phyloP scores from a whole-genome alignment of 2,797 vertebrate species.

The Eidolon dupreanum region DNA sequence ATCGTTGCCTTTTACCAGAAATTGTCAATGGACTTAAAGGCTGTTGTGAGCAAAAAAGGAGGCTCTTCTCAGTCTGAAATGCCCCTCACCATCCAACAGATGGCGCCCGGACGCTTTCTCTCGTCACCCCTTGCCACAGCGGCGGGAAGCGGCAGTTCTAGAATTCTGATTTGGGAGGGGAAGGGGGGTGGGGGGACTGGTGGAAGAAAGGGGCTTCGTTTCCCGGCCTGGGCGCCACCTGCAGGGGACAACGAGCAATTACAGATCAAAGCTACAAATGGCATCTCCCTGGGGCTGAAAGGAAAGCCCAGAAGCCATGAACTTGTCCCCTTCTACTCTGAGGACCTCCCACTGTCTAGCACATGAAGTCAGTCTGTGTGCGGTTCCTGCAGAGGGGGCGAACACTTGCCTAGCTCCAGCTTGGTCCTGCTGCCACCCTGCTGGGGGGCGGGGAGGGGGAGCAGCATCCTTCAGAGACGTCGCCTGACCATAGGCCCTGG shows the following conservation, averaged over 20 bases:
- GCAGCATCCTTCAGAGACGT: neutral
- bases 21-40: neutral
- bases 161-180: neutral
- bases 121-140: neutral
- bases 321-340: no score
- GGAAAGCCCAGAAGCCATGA: neutral
- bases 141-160: neutral
- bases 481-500: accelerated
- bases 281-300: neutral
- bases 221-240: neutral
- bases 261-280: neutral
- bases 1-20: neutral
- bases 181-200: no score
- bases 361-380: neutral
- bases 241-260: neutral
- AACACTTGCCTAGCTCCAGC: no score
- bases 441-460: neutral
- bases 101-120: neutral
- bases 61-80: neutral
- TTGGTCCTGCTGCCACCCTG: neutral
- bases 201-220: neutral
- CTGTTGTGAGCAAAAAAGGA: neutral
- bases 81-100: neutral
- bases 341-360: neutral
- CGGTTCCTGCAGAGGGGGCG: neutral